Evolutionary conservation across 2,797 vertebrate species (phyloP).

Genomic region (Hyperoplus lanceolatus): DNA sequence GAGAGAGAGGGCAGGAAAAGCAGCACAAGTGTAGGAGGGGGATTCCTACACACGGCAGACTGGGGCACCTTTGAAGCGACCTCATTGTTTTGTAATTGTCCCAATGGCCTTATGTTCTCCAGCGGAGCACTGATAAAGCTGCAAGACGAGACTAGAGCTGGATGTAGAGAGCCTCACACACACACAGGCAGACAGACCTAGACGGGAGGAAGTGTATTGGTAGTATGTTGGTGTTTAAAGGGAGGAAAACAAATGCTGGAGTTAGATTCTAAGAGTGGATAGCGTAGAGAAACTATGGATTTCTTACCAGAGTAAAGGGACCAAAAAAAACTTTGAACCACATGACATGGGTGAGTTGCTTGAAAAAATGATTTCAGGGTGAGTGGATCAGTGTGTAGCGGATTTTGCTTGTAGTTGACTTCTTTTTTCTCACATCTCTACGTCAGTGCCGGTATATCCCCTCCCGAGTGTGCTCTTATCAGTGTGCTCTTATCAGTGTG

Average conservation of each 20-base stretch:
- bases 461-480: constrained; percentile 12
- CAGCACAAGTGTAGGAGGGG: constrained; percentile 18
- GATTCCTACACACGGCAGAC: constrained; percentile 40
- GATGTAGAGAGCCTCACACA: constrained; percentile 36
- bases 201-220: constrained; percentile 41
- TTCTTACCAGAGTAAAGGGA: constrained; percentile 44
- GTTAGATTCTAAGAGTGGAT: constrained; percentile 21
- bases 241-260: constrained; percentile 38
- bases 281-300: constrained; percentile 47
- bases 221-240: not conserved
- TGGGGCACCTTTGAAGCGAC: constrained; percentile 69
- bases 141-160: constrained; percentile 40
- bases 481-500: not conserved
- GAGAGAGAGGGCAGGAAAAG: constrained; percentile 57
- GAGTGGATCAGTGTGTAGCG: not conserved
- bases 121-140: constrained; percentile 46
- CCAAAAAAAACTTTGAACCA: constrained; percentile 43
- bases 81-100: constrained; percentile 85
- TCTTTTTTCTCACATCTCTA: not conserved
- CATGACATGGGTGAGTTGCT: constrained; percentile 80
- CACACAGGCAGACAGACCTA: constrained; percentile 20
- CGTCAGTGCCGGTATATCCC: not conserved
- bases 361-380: constrained; percentile 5
- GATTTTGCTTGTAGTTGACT: constrained; percentile 1
- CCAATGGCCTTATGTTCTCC: constrained; percentile 73